Percentiles rank a stretch among this genome's conserved stretches.
Conservation (phyloP, 2,113 vertebrate genomes). For the Vidua macroura region DNA sequence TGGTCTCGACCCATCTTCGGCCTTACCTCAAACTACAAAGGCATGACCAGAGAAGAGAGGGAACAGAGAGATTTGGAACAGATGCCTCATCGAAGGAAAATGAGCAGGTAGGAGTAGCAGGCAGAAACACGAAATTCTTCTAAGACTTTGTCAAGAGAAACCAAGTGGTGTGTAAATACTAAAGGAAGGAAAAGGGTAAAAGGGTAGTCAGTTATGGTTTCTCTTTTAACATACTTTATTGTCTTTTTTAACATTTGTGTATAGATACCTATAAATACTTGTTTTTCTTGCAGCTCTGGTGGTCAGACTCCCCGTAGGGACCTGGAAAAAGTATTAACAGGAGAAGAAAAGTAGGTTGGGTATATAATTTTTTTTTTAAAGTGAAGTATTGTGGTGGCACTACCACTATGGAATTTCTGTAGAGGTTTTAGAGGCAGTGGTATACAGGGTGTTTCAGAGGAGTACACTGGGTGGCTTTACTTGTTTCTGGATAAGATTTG, state of each 20-base stretch:
- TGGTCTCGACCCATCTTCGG: constrained; percentile 98
- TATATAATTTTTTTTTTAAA: background rate
- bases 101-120: constrained; percentile 81
- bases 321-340: constrained; percentile 95
- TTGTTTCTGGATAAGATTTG: background rate
- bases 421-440: background rate
- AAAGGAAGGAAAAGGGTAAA: background rate
- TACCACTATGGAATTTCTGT: background rate
- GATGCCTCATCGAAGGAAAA: constrained; percentile 89
- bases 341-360: constrained; percentile 91
- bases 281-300: constrained; percentile 80
- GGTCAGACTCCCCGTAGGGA: constrained; percentile 97
- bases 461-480: background rate
- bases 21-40: constrained; percentile 96
- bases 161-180: background rate
- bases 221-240: background rate
- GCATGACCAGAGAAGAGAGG: constrained; percentile 96
- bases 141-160: background rate
- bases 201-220: background rate
- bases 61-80: constrained; percentile 97
- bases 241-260: background rate
- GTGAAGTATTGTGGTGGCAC: background rate
- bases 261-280: background rate
- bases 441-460: background rate
- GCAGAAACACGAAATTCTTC: background rate